phyloP scores from a whole-genome alignment of 2,888 invertebrate species.

The Macaria notata region DNA sequence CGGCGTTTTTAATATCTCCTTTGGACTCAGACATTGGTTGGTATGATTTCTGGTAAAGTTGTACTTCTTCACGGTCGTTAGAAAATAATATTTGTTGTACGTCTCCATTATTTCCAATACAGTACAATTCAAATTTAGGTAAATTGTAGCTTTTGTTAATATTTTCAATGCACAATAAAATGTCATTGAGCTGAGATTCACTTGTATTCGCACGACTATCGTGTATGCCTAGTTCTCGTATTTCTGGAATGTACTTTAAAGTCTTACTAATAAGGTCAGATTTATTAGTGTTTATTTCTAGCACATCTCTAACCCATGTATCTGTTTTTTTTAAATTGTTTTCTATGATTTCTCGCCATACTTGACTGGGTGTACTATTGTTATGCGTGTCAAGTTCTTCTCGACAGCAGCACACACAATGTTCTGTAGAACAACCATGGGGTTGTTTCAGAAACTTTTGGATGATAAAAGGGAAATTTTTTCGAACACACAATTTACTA shows the following conservation, averaged over 20 bases:
- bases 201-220: background rate
- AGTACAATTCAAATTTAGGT: slow-evolving; percentile 16
- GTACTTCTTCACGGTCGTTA: too few relatives aligned
- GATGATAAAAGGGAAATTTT: slow-evolving; percentile 8
- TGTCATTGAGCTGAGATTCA: slow-evolving; percentile 9
- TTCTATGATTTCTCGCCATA: background rate
- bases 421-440: slow-evolving; percentile 32
- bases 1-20: background rate
- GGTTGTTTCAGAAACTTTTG: slow-evolving; percentile 27
- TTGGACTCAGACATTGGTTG: too few relatives aligned
- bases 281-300: slow-evolving; percentile 1
- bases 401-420: slow-evolving; percentile 42
- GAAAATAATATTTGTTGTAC: slow-evolving; percentile 1
- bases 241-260: slow-evolving; percentile 12
- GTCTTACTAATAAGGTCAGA: slow-evolving; percentile 18
- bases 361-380: background rate
- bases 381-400: background rate
- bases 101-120: slow-evolving; percentile 32
- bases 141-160: background rate
- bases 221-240: background rate
- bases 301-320: background rate
- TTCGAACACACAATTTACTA: slow-evolving; percentile 6
- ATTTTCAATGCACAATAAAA: slow-evolving; percentile 17
- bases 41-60: too few relatives aligned
- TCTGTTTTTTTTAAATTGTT: slow-evolving; percentile 7